A percentile compares a stretch with the other conserved stretches of the same genome.
Evolutionary conservation across 2,797 vertebrate genomes (phyloP).

Genomic region (Hippocampus kuda): DNA sequence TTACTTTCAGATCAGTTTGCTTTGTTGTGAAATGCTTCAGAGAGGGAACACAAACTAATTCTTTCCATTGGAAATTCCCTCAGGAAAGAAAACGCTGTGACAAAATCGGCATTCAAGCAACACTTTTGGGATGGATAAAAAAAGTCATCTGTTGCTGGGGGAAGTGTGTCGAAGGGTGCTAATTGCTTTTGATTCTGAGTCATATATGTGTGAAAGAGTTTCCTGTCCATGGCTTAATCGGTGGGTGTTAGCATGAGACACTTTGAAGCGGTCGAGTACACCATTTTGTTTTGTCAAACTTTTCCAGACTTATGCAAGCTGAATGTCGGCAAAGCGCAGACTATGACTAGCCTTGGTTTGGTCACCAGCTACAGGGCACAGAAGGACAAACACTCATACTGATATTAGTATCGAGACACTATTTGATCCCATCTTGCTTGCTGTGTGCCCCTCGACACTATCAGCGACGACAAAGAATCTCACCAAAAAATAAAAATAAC

Average conservation of each 20-base stretch:
- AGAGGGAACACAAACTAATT: neutral
- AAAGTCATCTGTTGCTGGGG: constrained; percentile 7
- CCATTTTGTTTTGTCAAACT: neutral
- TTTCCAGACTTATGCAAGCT: neutral
- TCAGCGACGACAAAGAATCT: too few relatives aligned
- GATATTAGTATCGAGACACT: too few relatives aligned
- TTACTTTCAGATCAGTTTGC: neutral
- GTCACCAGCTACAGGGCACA: too few relatives aligned
- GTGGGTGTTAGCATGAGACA: neutral
- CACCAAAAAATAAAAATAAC: too few relatives aligned
- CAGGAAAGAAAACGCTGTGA: neutral
- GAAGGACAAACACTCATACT: too few relatives aligned
- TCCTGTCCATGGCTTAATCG: neutral
- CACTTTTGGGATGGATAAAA: constrained; percentile 1
- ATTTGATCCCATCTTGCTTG: too few relatives aligned
- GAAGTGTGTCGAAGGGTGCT: neutral
- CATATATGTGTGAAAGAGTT: constrained; percentile 1
- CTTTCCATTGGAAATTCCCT: neutral
- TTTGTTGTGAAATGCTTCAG: neutral
- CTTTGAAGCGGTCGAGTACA: neutral
- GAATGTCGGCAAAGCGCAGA: neutral
- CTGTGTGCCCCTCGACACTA: too few relatives aligned
- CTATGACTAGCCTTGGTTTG: neutral
- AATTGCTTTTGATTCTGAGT: constrained; percentile 3
- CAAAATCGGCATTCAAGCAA: constrained; percentile 1